Evolutionary conservation across 2,113 vertebrate species (phyloP).

Genomic region (Scophthalmus maximus): DNA sequence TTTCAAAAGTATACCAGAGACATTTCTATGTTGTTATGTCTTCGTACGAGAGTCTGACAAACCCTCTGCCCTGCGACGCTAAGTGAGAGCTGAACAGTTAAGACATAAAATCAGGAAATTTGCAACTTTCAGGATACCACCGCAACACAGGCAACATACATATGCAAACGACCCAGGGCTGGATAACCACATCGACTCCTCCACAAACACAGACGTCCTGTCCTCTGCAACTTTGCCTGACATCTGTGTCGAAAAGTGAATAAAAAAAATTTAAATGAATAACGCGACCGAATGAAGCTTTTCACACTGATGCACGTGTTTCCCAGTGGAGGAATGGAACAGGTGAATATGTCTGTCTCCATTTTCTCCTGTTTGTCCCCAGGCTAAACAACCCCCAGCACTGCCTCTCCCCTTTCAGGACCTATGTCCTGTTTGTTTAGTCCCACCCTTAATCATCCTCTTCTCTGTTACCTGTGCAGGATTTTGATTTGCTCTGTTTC

Average conservation of each 20-base stretch:
- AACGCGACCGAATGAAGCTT: neutral
- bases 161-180: slow-evolving; percentile 37
- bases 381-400: slow-evolving; percentile 29
- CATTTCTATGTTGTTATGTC: no score
- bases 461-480: slow-evolving; percentile 65
- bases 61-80: no score
- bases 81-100: neutral
- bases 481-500: slow-evolving; percentile 79
- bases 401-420: slow-evolving; percentile 60
- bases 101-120: slow-evolving; percentile 10
- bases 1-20: no score
- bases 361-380: slow-evolving; percentile 53
- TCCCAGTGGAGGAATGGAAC: slow-evolving; percentile 11
- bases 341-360: slow-evolving; percentile 32
- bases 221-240: neutral
- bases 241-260: neutral
- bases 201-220: no score
- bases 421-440: slow-evolving; percentile 75
- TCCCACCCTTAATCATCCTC: slow-evolving; percentile 54
- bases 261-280: slow-evolving; percentile 27
- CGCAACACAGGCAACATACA: slow-evolving; percentile 23
- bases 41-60: no score
- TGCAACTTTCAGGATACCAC: slow-evolving; percentile 20
- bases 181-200: neutral
- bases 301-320: slow-evolving; percentile 2